These are phyloP conservation scores for Thunnus thynnus DNA, from an alignment of 2,113 vertebrate species.

Conservation along the genomic window DNA sequence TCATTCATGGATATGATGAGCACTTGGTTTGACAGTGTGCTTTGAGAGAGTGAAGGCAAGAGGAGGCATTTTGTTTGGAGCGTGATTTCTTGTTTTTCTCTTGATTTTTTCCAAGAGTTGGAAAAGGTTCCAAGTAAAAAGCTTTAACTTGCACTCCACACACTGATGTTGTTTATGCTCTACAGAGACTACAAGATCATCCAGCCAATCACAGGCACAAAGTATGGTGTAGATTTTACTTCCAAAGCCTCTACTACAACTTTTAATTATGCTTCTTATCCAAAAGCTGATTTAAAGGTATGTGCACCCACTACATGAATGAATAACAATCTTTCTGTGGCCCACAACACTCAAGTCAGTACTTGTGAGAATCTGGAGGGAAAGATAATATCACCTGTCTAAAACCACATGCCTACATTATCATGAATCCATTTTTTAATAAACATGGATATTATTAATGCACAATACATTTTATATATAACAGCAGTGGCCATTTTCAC, in stretches of 20 bases:
- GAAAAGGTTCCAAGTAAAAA: no score
- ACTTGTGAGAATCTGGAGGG: not conserved
- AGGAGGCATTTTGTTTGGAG: not conserved
- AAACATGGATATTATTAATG: constrained; percentile 37
- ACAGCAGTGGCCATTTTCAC: constrained; percentile 51
- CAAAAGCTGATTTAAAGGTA: not conserved
- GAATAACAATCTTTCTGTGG: not conserved
- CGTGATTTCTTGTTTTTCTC: not conserved
- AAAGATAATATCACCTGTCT: not conserved
- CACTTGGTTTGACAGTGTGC: not conserved
- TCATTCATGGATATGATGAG: not conserved
- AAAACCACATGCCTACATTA: not conserved
- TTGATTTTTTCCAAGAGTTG: no score
- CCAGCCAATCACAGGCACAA: not conserved
- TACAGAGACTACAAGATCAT: no score
- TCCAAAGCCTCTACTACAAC: not conserved
- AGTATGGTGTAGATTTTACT: constrained; percentile 9
- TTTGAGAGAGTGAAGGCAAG: not conserved
- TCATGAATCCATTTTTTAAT: constrained; percentile 53
- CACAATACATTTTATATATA: constrained; percentile 43
- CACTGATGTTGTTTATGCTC: no score
- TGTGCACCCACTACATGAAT: not conserved
- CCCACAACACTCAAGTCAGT: not conserved
- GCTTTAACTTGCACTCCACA: not conserved
- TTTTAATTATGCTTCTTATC: not conserved